Conservation (phyloP, 37 sponge, comb jelly and placozoan genomes). For the Mnemiopsis leidyi region DNA sequence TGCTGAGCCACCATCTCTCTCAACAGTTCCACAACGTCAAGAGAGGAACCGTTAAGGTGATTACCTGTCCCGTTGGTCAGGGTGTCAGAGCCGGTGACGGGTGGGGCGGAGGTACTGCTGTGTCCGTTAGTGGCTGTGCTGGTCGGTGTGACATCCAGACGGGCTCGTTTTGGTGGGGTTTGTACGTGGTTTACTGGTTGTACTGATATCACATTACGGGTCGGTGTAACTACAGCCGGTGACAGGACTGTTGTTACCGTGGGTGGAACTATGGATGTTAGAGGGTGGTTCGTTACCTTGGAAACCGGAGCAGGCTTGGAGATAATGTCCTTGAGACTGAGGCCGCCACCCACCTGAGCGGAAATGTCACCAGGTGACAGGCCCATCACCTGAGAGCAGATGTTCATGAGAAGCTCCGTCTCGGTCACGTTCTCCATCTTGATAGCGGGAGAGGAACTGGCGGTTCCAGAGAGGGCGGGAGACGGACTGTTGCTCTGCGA, state of each 20-base stretch:
- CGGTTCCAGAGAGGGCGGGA: background rate
- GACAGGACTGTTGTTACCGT: background rate
- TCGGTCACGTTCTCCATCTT: background rate
- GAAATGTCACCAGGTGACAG: background rate
- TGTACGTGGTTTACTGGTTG: background rate
- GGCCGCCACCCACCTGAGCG: background rate
- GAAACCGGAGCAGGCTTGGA: background rate
- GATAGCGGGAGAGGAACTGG: background rate
- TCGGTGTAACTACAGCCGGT: background rate
- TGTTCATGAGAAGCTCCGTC: constrained; percentile 17
- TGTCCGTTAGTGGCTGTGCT: background rate
- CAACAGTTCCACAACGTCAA: background rate
- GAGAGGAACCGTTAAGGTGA: background rate
- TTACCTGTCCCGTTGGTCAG: background rate
- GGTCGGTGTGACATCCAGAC: background rate
- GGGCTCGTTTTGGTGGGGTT: background rate
- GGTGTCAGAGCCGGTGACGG: too few species aligned
- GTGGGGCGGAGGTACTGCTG: too few species aligned
- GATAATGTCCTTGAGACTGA: background rate
- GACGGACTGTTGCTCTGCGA: background rate
- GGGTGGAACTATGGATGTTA: background rate
- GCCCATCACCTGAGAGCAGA: constrained; percentile 1
- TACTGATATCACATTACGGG: background rate
- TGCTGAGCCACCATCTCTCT: background rate
- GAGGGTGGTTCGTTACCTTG: background rate